A percentile compares a stretch with the other conserved stretches of the same genome.
phyloP scores from a whole-genome alignment of 2,113 vertebrate species.

The Donacobius atricapilla region DNA sequence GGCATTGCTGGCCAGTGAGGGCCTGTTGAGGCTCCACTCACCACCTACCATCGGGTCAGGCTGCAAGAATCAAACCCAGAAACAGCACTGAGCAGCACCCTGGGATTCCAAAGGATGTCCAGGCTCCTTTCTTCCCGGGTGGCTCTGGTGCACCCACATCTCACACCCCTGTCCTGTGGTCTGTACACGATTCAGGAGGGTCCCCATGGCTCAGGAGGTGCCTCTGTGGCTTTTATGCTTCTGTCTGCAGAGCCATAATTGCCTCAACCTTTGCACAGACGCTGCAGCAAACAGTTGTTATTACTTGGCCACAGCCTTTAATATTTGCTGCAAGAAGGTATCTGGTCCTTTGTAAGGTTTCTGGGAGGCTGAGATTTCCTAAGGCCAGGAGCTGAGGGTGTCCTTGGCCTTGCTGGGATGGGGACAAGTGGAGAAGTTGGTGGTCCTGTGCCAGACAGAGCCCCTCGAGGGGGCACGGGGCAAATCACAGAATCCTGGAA shows the following conservation, averaged over 20 bases:
- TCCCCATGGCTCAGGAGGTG: background rate
- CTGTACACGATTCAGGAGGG: rapidly evolving
- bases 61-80: background rate
- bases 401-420: background rate
- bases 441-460: background rate
- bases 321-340: background rate
- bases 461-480: rapidly evolving
- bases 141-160: background rate
- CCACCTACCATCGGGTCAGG: rapidly evolving
- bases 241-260: background rate
- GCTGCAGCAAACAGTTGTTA: background rate
- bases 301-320: background rate
- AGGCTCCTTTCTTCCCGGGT: background rate
- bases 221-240: background rate
- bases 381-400: background rate
- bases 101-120: background rate
- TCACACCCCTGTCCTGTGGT: background rate
- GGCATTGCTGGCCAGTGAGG: background rate
- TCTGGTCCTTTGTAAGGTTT: background rate
- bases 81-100: background rate
- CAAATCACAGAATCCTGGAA: background rate
- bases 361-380: background rate
- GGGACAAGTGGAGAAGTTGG: rapidly evolving
- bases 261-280: background rate
- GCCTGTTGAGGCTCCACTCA: background rate